These are phyloP conservation scores for Callitettix versicolor DNA, from an alignment of 1,140 invertebrate genomes.

Conservation along the genomic window DNA sequence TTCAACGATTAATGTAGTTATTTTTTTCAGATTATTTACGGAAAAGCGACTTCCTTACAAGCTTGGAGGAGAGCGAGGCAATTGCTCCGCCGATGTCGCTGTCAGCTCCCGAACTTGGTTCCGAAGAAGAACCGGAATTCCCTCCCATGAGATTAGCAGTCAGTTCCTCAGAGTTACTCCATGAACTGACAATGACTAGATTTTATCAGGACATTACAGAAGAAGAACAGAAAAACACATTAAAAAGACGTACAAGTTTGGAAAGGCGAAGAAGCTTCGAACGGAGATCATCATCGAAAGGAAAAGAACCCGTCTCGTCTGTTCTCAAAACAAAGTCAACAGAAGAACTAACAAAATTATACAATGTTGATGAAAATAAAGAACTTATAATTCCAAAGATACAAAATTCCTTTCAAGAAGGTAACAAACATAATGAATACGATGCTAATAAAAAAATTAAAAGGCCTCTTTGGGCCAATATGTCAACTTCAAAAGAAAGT, in stretches of 20 bases:
- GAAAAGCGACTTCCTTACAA: too few relatives aligned
- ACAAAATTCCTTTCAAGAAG: too few relatives aligned
- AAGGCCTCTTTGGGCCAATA: conserved; percentile 1
- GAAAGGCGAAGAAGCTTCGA: conserved; percentile 21
- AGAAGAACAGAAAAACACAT: conserved; percentile 49
- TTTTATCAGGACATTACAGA: conserved; percentile 62
- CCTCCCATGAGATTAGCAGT: conserved; percentile 52
- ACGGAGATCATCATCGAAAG: not conserved
- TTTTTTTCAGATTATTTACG: too few relatives aligned
- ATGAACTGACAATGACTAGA: conserved; percentile 65
- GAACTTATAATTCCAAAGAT: too few relatives aligned
- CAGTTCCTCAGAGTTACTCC: conserved; percentile 68
- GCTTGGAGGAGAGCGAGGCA: conserved; percentile 30
- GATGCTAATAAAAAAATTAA: not conserved
- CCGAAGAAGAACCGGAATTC: conserved; percentile 36
- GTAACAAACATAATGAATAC: not conserved
- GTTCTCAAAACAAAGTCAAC: too few relatives aligned
- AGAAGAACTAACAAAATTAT: too few relatives aligned
- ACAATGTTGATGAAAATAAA: too few relatives aligned
- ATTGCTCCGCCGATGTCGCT: conserved; percentile 65
- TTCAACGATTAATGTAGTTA: too few relatives aligned
- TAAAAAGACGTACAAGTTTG: conserved; percentile 24
- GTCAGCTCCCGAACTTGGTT: conserved; percentile 60
- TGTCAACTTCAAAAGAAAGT: conserved; percentile 9
- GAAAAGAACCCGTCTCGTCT: too few relatives aligned